Conservation (phyloP, 1,140 invertebrate genomes). For the Leptopilina clavipes region DNA sequence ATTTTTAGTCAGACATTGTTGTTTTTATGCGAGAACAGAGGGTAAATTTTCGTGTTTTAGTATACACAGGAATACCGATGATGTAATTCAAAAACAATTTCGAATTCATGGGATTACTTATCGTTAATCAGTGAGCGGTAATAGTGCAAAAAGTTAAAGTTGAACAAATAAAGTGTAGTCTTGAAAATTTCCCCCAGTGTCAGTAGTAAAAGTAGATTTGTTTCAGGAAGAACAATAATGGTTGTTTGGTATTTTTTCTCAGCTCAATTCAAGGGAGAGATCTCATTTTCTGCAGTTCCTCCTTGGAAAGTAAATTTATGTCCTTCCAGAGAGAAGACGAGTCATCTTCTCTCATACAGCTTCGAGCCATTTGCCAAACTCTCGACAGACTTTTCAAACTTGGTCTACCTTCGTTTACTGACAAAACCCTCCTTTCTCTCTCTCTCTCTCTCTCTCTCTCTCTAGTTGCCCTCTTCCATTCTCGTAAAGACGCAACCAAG, state of each 20-base stretch:
- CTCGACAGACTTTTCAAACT: constrained; percentile 23
- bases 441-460: neutral
- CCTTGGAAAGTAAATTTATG: constrained; percentile 21
- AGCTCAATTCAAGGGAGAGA: neutral
- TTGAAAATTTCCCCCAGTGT: too few species aligned
- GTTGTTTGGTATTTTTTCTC: neutral
- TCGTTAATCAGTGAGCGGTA: too few species aligned
- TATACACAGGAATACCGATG: too few species aligned
- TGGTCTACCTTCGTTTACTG: constrained; percentile 24
- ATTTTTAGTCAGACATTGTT: too few species aligned
- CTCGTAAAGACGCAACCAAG: constrained; percentile 22
- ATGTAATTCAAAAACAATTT: too few species aligned
- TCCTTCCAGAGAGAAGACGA: neutral
- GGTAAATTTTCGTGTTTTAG: too few species aligned
- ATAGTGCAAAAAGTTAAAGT: too few species aligned
- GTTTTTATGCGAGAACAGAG: too few species aligned
- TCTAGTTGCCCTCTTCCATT: constrained; percentile 7
- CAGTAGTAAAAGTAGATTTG: too few species aligned
- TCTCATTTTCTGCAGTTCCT: neutral
- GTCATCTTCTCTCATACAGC: neutral
- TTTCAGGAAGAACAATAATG: too few species aligned
- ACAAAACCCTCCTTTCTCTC: neutral
- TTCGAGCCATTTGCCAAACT: constrained; percentile 9
- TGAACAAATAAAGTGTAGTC: too few species aligned
- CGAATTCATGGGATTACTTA: too few species aligned